phyloP scores from a whole-genome alignment of 2,797 vertebrate genomes.

The Nannoperca obscura region DNA sequence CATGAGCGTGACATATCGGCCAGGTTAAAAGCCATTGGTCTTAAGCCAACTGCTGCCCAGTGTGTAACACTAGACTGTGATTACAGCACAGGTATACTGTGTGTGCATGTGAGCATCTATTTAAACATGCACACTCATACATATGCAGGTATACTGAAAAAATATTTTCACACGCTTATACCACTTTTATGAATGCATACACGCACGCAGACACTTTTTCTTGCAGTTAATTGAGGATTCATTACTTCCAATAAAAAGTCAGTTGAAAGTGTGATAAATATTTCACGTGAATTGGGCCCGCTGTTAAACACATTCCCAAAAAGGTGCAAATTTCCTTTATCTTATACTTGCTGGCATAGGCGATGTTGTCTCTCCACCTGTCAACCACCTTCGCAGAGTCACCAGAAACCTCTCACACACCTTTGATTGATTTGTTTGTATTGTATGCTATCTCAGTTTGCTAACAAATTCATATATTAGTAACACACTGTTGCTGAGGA shows the following conservation, averaged over 20 bases:
- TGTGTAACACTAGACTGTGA: constrained; percentile 52
- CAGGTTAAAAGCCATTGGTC: constrained; percentile 73
- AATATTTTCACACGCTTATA: constrained; percentile 13
- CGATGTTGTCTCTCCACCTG: constrained; percentile 28
- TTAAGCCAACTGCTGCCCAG: constrained; percentile 59
- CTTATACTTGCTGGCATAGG: constrained; percentile 20
- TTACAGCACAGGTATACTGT: constrained; percentile 55
- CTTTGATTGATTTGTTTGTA: constrained; percentile 45
- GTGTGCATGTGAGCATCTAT: constrained; percentile 23
- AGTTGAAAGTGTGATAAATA: constrained; percentile 65
- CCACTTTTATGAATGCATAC: constrained; percentile 5
- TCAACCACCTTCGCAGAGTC: constrained; percentile 45
- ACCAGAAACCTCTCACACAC: constrained; percentile 39
- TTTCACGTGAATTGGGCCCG: constrained; percentile 42
- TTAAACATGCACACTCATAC: constrained; percentile 29
- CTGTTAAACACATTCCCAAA: constrained; percentile 53
- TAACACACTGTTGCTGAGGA: constrained; percentile 25
- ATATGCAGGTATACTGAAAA: constrained; percentile 21
- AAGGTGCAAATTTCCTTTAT: constrained; percentile 46
- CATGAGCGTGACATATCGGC: constrained; percentile 66
- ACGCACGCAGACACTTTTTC: constrained; percentile 15
- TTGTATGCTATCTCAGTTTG: constrained; percentile 36
- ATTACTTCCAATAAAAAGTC: constrained; percentile 59
- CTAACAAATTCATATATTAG: constrained; percentile 49
- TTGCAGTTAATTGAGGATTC: constrained; percentile 55